Evolutionary conservation across 1,140 invertebrate genomes (phyloP).

Genomic region (Plutomurus gul): DNA sequence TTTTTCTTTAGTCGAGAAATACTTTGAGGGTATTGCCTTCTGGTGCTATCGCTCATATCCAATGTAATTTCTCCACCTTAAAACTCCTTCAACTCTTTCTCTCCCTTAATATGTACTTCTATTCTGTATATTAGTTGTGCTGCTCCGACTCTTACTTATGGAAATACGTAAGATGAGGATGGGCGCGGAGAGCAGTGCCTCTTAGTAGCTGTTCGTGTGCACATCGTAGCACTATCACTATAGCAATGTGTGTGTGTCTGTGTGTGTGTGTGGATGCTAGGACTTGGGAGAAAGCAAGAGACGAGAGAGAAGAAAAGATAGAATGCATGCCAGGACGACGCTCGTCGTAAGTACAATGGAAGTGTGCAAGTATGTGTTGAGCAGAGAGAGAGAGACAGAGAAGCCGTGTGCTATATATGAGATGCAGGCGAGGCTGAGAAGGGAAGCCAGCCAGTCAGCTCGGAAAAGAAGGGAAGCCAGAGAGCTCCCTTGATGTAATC

Average conservation of each 20-base stretch:
- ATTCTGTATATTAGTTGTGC: background rate
- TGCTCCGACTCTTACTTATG: background rate
- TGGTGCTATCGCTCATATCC: constrained; percentile 6
- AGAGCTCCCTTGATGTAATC: constrained; percentile 18
- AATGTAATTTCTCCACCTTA: background rate
- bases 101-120: background rate
- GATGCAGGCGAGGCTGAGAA: too few species aligned
- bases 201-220: background rate
- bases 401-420: too few species aligned
- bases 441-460: background rate
- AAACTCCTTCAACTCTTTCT: background rate
- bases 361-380: too few species aligned
- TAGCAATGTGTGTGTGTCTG: too few species aligned
- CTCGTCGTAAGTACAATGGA: too few species aligned
- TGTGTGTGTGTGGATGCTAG: background rate
- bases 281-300: background rate
- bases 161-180: too few species aligned
- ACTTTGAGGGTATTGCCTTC: constrained; percentile 36
- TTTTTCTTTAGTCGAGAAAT: constrained; percentile 40
- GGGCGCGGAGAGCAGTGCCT: background rate
- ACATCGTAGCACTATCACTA: too few species aligned
- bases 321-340: background rate
- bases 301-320: background rate
- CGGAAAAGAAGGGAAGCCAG: background rate
- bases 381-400: too few species aligned